Evolutionary conservation across 2,888 invertebrate species (phyloP).

Genomic region (Junonia oenone): DNA sequence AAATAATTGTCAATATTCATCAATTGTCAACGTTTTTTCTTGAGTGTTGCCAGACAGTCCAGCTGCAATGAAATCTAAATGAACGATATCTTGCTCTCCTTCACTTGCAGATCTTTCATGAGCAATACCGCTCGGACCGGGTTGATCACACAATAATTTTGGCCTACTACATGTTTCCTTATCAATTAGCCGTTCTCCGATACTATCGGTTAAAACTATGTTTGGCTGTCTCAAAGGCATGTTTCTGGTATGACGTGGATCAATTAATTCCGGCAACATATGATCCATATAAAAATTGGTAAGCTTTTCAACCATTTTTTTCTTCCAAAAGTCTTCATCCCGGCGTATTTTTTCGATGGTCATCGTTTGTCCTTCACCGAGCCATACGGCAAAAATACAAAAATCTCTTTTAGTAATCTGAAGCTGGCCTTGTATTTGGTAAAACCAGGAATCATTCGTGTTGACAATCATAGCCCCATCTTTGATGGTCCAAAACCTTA

Average conservation of each 20-base stretch:
- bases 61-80: neutral
- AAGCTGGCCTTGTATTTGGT: constrained; percentile 4
- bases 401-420: neutral
- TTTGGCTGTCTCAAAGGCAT: constrained; percentile 6
- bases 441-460: constrained; percentile 4
- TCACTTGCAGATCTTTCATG: neutral
- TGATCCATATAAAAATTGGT: constrained; percentile 5
- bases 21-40: neutral
- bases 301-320: neutral
- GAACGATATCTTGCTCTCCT: neutral
- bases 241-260: constrained; percentile 3
- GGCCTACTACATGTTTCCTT: neutral
- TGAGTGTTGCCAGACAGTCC: neutral
- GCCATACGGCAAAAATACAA: constrained; percentile 1
- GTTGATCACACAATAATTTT: neutral
- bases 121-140: neutral
- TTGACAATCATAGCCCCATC: neutral
- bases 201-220: neutral
- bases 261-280: constrained; percentile 10
- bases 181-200: neutral
- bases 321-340: neutral
- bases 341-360: constrained; percentile 5
- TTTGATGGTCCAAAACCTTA: constrained; percentile 3
- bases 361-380: constrained; percentile 2
- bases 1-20: neutral